Evolutionary conservation across 2,113 vertebrate species (phyloP).

Genomic region (Arvicanthis niloticus): DNA sequence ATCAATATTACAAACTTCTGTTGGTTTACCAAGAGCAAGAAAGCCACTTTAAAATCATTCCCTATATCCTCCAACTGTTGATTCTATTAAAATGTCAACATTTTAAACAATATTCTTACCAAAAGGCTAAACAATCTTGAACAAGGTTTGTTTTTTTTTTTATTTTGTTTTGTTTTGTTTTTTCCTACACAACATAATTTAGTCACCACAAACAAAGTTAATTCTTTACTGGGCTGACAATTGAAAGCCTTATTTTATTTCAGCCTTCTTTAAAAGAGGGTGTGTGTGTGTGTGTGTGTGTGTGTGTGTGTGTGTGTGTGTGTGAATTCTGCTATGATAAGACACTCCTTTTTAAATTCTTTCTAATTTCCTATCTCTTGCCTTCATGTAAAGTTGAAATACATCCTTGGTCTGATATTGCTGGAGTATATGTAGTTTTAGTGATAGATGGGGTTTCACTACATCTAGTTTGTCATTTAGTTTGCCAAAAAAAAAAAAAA

Average conservation of each 20-base stretch:
- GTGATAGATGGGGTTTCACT: not conserved
- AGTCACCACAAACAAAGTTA: not conserved
- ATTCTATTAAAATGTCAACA: not conserved
- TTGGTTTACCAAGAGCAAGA: not conserved
- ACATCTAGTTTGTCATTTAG: not conserved
- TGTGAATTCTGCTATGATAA: not conserved
- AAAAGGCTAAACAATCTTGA: conserved; percentile 23
- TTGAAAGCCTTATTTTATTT: not conserved
- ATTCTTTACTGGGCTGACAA: not conserved
- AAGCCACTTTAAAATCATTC: not conserved
- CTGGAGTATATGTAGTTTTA: not conserved
- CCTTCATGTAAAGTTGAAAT: not conserved
- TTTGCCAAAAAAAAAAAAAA: not conserved
- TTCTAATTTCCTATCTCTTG: not conserved
- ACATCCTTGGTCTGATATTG: not conserved
- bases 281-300: too few species aligned
- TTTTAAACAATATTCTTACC: conserved; percentile 32
- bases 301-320: not conserved
- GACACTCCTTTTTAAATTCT: not conserved
- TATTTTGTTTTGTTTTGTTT: too few species aligned
- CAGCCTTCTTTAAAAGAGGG: not conserved
- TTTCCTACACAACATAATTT: conserved; percentile 3
- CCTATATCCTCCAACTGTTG: not conserved
- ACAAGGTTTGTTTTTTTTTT: not conserved
- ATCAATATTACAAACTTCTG: not conserved